These are phyloP conservation scores for Holotrichia oblita DNA, from an alignment of 1,140 invertebrate species.

Conservation along the genomic window DNA sequence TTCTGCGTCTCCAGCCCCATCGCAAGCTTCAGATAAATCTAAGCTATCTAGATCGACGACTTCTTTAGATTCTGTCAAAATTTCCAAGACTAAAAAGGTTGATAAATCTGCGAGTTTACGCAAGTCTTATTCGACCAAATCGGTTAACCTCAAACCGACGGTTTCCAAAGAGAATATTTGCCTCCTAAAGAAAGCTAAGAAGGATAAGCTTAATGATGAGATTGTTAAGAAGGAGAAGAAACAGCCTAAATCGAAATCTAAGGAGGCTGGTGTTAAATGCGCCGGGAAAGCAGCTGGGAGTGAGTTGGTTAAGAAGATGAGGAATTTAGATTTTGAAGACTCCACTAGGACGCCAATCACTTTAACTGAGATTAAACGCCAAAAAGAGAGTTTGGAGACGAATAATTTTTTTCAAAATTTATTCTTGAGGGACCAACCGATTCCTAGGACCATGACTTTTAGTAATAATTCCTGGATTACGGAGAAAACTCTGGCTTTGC, in stretches of 20 bases:
- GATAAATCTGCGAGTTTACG: conserved; percentile 9
- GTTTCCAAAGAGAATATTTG: conserved; percentile 40
- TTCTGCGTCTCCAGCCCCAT: conserved; percentile 42
- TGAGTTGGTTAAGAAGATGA: conserved; percentile 51
- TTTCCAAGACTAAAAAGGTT: conserved; percentile 31
- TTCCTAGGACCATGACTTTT: conserved; percentile 54
- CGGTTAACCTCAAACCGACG: conserved; percentile 21
- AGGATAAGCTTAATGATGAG: conserved; percentile 57
- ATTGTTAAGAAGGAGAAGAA: conserved; percentile 53
- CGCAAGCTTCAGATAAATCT: conserved; percentile 45
- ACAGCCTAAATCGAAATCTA: conserved; percentile 51
- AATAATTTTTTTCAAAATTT: conserved; percentile 77
- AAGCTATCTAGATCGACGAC: conserved; percentile 46
- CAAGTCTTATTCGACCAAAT: conserved; percentile 34
- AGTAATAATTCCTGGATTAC: conserved; percentile 65
- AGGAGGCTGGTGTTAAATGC: conserved; percentile 45
- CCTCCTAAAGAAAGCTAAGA: conserved; percentile 54
- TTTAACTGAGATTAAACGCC: conserved; percentile 65
- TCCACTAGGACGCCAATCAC: conserved; percentile 46
- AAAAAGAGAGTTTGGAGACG: conserved; percentile 67
- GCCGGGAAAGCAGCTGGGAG: conserved; percentile 43
- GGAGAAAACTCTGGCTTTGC: conserved; percentile 72
- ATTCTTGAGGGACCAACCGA: conserved; percentile 66
- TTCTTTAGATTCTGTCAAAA: conserved; percentile 57
- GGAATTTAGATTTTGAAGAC: background rate